phyloP scores from a whole-genome alignment of 2,888 invertebrate species.

The Crocallis elinguaria region DNA sequence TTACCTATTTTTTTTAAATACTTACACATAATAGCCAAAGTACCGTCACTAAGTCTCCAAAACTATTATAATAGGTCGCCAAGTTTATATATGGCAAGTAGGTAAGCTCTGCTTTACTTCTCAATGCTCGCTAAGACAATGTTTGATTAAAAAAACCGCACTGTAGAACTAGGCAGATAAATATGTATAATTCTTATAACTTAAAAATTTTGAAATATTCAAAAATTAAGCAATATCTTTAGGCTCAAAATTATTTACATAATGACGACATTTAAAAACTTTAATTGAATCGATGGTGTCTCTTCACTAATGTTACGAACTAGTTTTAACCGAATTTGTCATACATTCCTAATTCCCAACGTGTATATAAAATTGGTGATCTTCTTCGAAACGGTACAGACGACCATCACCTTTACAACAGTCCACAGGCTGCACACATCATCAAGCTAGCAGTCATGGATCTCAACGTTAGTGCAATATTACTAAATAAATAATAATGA shows the following conservation, averaged over 20 bases:
- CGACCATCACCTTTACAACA: conserved; percentile 45
- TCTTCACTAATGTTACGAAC: conserved; percentile 43
- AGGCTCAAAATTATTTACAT: conserved; percentile 33
- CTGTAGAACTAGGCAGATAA: no score
- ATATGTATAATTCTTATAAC: no score
- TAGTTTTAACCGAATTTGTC: conserved; percentile 53
- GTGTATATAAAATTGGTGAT: conserved; percentile 66
- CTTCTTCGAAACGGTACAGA: conserved; percentile 53
- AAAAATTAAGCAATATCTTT: conserved; percentile 13
- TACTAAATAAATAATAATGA: neutral
- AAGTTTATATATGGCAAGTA: no score
- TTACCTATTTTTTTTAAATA: no score
- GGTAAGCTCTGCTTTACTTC: no score
- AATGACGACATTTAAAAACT: conserved; percentile 29
- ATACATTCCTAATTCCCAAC: conserved; percentile 52
- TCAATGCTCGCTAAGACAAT: no score
- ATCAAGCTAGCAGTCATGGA: conserved; percentile 54
- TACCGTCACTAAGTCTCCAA: no score
- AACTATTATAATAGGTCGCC: no score
- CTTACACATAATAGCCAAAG: no score
- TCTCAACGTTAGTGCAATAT: conserved; percentile 50
- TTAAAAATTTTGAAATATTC: no score
- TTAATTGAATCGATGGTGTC: conserved; percentile 37
- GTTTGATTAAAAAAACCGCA: no score
- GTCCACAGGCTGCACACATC: conserved; percentile 47